Evolutionary conservation across 2,888 invertebrate genomes (phyloP), one percentile per base, ranked within the genome.

Genomic region (Himalopsyche anomala): DNA sequence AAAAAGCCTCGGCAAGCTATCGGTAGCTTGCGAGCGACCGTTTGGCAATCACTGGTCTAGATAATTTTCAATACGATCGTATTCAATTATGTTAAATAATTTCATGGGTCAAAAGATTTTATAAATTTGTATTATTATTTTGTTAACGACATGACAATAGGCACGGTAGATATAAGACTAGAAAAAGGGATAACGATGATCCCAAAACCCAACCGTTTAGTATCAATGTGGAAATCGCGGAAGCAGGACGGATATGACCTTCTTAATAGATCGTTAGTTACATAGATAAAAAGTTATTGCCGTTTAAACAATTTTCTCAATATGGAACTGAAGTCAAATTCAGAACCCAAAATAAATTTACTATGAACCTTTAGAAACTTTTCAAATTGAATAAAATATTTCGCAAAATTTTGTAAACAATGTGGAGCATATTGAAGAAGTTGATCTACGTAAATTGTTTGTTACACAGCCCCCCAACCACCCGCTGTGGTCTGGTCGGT

Each of bases 171-270:
- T 36, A 38, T 38, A 12, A 69, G 69, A 69, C 69, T 36, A 36
- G 74, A 28, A 74, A 74, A 74, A 74, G 74, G 74, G 74, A 74
- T 74, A 74, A 74, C 38, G 74, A 74, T 74, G 74, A 74, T 74
- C 74, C 74, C 36, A 74, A 74, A 74, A 74, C 36, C 74, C 74
- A 12, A 15, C 74, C 74, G 74, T 74, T 74, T 74, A 36, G 74
- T 74, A 74, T 74, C 38, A 74, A 74, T 74, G 74, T 74, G 74
- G 38, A 74, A 74, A 38, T 74, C 38, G 74, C 28, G 74, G 36
- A 74, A 38, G 74, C 2, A 19, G 74, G 5, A 38, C 74, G 28
- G 74, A 74, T 74, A 74, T 74, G 36, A 28, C 74, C 36, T 12
- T 74, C 15, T 74, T 74, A 74, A 74, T 74, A 74, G 38, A 74